These are phyloP conservation scores for Indri indri DNA, from an alignment of 2,113 vertebrate species.

Conservation along the genomic window DNA sequence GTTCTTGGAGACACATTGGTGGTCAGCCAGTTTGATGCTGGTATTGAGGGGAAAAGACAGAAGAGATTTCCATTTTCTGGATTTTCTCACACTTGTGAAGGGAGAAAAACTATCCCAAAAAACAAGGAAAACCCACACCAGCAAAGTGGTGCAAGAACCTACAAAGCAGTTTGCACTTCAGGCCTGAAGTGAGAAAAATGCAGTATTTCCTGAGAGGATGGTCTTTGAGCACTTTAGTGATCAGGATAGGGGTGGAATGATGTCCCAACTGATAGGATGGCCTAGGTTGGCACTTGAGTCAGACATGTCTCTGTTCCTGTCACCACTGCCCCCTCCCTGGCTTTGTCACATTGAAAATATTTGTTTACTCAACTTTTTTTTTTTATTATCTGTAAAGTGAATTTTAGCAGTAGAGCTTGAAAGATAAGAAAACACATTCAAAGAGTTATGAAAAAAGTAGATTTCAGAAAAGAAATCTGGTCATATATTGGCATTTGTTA, in stretches of 20 bases:
- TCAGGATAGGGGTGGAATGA: background rate
- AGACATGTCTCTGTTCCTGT: background rate
- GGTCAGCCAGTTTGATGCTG: background rate
- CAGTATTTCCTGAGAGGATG: background rate
- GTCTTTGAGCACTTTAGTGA: background rate
- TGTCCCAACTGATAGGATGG: background rate
- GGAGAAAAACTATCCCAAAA: background rate
- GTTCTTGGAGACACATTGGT: background rate
- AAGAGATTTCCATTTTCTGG: background rate
- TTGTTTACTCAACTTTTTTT: background rate
- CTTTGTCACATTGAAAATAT: background rate
- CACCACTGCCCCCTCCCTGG: background rate
- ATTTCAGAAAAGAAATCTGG: background rate
- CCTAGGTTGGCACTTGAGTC: background rate
- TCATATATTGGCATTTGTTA: background rate
- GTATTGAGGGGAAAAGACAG: background rate
- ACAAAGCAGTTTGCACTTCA: background rate
- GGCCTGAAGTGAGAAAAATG: background rate
- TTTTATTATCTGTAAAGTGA: background rate
- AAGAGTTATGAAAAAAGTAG: background rate
- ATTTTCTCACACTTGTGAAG: background rate
- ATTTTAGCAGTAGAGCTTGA: background rate
- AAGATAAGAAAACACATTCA: background rate
- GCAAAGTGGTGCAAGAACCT: background rate
- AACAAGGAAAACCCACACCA: background rate